phyloP scores from a whole-genome alignment of 2,113 vertebrate species.

The Grallaria varia region DNA sequence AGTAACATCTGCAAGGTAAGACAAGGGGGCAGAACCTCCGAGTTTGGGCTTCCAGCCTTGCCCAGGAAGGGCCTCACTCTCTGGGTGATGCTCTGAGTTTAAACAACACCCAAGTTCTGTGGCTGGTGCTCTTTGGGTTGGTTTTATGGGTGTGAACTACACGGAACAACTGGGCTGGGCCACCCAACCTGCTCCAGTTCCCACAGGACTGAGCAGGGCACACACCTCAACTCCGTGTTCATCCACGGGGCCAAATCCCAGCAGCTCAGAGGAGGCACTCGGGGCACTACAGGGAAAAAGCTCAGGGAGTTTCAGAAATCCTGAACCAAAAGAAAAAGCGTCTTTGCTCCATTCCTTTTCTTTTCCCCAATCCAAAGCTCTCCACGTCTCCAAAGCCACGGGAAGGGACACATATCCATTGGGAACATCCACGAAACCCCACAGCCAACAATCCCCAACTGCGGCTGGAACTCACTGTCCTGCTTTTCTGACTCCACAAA shows the following conservation, averaged over 20 bases:
- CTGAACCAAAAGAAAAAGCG: not conserved
- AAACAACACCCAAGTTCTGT: not conserved
- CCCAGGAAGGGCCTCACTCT: not conserved
- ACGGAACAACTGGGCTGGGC: not conserved
- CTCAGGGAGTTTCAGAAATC: not conserved
- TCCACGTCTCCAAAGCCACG: not conserved
- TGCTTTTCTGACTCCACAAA: not conserved
- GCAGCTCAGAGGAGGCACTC: not conserved
- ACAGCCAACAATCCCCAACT: not conserved
- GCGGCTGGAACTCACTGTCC: not conserved
- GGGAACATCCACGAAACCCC: not conserved
- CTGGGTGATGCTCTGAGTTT: not conserved
- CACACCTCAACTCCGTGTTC: fast-evolving
- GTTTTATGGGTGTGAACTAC: not conserved
- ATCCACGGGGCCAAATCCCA: not conserved
- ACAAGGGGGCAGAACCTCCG: not conserved
- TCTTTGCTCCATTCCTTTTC: not conserved
- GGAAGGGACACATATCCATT: no score
- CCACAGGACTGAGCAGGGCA: not conserved
- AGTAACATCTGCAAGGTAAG: not conserved
- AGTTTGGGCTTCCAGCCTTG: not conserved
- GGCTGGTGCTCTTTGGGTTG: not conserved
- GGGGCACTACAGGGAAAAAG: not conserved
- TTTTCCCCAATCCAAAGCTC: not conserved
- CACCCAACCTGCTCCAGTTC: not conserved